Evolutionary conservation across 2,888 invertebrate species (phyloP), one percentile per base, ranked within the genome.

Genomic region (Metacarcinus magister): DNA sequence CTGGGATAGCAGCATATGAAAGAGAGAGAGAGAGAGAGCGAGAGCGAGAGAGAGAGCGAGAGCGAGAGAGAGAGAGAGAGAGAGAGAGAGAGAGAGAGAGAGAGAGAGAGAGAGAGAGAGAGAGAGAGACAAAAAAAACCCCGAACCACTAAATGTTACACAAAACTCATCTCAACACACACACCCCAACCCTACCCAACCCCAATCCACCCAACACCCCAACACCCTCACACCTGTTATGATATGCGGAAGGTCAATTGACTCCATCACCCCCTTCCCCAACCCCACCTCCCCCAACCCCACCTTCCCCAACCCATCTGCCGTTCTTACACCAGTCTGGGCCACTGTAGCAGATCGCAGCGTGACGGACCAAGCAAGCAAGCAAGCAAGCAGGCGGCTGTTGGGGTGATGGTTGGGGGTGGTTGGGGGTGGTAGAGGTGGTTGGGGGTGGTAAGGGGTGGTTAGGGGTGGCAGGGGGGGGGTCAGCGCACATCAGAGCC

Each of bases 201-300:
- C 46, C 92, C 46, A 46, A 92, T 48, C 46, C 92, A 92, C 92
- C 46, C 92, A 92, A 92, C 92, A 92, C 92, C 46, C 92, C 46
- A 46, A 92, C 44, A 92, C 92, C 46, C 44, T 48, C 48, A 92
- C 89, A 67, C 67, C 67, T 16, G 23, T 67, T 67, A 67, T n/a
- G 67, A 5, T 16, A 67, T 39, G 39, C 89, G 44, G 39, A 92
- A 92, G 92, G 13, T 46, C 13, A 46, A 92, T 28, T 54, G n/a
- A 92, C 48, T 54, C n/a, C 67, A 13, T n/a, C n/a, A 54, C 67
- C 67, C 67, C n/a, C n/a, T n/a, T 67, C 67, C n/a, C n/a, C n/a
- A n/a, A n/a, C 13, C n/a, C 67, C 67, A 23, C 67, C 67, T 67
- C 67, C 67, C 16, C 67, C 19, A 16, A 19, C 67, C n/a, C 67